phyloP scores from a whole-genome alignment of 2,888 invertebrate genomes.

The Rotaria magnacalcarata region DNA sequence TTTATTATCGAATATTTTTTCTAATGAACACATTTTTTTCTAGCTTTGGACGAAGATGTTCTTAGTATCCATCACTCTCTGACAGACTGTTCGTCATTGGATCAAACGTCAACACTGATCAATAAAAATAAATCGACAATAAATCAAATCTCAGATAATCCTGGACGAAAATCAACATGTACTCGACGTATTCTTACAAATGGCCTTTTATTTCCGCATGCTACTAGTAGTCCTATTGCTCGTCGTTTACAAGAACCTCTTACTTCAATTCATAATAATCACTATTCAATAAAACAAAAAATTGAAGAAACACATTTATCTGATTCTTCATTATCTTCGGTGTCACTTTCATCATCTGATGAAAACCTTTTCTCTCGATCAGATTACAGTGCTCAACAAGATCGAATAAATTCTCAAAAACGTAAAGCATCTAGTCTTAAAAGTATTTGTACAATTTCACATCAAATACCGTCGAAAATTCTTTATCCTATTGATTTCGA shows the following conservation, averaged over 20 bases:
- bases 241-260: background rate
- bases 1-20: no score
- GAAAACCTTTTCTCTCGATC: background rate
- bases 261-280: background rate
- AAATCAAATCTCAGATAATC: background rate
- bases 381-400: background rate
- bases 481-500: conserved; percentile 29
- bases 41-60: background rate
- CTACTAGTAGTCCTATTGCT: background rate
- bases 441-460: background rate
- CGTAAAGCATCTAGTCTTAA: conserved; percentile 22
- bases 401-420: background rate
- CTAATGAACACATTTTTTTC: background rate
- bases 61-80: background rate
- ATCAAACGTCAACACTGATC: background rate
- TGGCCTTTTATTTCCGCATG: background rate
- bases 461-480: background rate
- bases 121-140: background rate
- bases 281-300: background rate
- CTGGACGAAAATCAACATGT: background rate
- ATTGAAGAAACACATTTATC: background rate
- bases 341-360: conserved; percentile 3
- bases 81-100: background rate
- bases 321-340: background rate
- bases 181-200: conserved; percentile 8